Conservation (phyloP, 1,140 invertebrate genomes). For the Grapholita molesta region DNA sequence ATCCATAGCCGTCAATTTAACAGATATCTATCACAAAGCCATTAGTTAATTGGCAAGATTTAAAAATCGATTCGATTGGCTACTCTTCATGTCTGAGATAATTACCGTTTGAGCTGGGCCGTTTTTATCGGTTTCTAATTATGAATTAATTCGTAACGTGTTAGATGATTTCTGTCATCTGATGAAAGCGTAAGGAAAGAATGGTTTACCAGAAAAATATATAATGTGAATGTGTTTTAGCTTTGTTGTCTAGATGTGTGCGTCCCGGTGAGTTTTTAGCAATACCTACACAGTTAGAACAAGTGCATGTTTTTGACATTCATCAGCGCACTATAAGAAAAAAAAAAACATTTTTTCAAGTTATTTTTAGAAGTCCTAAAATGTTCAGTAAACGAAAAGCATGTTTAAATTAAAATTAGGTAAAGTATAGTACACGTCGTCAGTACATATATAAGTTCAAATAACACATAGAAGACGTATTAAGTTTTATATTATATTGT, state of each 20-base stretch:
- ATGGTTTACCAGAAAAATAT: no score
- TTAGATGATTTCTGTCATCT: neutral
- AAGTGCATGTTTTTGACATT: no score
- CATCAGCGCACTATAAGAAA: no score
- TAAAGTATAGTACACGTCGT: no score
- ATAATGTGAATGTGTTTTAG: no score
- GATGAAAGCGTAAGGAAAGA: neutral
- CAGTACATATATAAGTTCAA: neutral
- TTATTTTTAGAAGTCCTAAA: no score
- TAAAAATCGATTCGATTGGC: neutral
- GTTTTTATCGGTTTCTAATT: neutral
- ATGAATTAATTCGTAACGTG: neutral
- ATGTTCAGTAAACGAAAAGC: no score
- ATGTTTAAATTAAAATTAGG: no score
- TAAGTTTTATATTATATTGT: neutral
- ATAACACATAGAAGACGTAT: neutral
- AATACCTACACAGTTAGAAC: no score
- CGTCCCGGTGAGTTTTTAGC: no score
- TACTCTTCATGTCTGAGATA: neutral
- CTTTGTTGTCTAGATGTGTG: no score
- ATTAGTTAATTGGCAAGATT: constrained; percentile 16
- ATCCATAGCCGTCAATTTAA: constrained; percentile 7
- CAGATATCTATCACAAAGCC: neutral
- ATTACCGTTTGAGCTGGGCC: neutral
- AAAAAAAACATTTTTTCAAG: no score